phyloP scores from a whole-genome alignment of 2,113 vertebrate species.

The Paracanthobrama guichenoti region DNA sequence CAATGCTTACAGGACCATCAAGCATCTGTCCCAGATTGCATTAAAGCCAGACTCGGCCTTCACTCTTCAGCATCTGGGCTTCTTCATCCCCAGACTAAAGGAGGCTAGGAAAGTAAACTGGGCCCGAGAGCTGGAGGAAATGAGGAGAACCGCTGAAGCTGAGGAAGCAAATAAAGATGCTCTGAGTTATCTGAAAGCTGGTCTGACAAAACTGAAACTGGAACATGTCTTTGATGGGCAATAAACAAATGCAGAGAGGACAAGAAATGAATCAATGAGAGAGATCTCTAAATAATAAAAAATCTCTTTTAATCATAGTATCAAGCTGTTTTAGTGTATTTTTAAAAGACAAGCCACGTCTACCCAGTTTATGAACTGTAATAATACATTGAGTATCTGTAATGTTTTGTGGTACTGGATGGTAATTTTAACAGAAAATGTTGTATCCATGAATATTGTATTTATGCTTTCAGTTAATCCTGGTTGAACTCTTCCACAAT shows the following conservation, averaged over 20 bases:
- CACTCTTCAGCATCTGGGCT: constrained; percentile 28
- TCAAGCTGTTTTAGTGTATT: too few relatives aligned
- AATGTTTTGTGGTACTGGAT: too few relatives aligned
- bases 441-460: too few relatives aligned
- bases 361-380: too few relatives aligned
- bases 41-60: constrained; percentile 18
- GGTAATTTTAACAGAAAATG: too few relatives aligned
- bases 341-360: too few relatives aligned
- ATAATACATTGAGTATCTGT: too few relatives aligned
- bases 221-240: background rate
- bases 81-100: constrained; percentile 40
- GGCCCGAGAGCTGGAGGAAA: constrained; percentile 10
- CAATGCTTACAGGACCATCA: constrained; percentile 23
- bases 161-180: constrained; percentile 20
- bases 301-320: too few relatives aligned
- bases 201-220: background rate
- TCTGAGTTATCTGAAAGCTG: background rate
- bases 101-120: background rate
- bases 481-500: too few relatives aligned
- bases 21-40: constrained; percentile 41
- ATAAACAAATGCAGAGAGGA: background rate
- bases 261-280: too few relatives aligned
- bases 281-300: too few relatives aligned
- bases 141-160: constrained; percentile 6
- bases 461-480: too few relatives aligned